These are phyloP conservation scores for Diaphora mendica DNA, from an alignment of 2,888 invertebrate genomes.

Conservation along the genomic window DNA sequence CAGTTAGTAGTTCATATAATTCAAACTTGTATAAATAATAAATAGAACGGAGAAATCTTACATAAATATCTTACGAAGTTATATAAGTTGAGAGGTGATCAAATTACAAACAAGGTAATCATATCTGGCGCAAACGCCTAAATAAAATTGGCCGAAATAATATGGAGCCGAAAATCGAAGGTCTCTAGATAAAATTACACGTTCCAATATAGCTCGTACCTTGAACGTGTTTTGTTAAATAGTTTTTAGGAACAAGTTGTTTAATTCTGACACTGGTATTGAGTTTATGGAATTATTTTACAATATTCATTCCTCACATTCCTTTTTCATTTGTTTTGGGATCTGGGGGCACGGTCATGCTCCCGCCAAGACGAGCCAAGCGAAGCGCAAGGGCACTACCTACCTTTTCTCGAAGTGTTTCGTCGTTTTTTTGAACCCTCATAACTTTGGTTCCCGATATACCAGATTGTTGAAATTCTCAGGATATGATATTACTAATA, in stretches of 20 bases:
- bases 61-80: not conserved
- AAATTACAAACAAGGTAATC: conserved; percentile 50
- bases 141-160: conserved; percentile 43
- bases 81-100: conserved; percentile 33
- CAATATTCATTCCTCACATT: not conserved
- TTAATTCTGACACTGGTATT: not conserved
- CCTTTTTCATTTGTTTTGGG: too few species aligned
- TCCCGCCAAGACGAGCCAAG: too few species aligned
- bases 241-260: conserved; percentile 1
- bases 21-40: not conserved
- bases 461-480: too few species aligned
- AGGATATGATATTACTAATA: too few species aligned
- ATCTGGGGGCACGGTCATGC: too few species aligned
- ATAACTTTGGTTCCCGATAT: too few species aligned
- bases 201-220: conserved; percentile 13
- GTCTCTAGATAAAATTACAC: conserved; percentile 32
- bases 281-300: not conserved
- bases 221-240: not conserved
- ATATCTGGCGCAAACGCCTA: conserved; percentile 46
- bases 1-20: too few species aligned
- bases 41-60: not conserved
- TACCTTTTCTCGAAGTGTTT: too few species aligned
- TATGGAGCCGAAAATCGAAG: conserved; percentile 26
- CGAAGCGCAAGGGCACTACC: too few species aligned
- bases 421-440: too few species aligned